phyloP scores from a whole-genome alignment of 2,888 invertebrate genomes.

The Platypus cylindrus region DNA sequence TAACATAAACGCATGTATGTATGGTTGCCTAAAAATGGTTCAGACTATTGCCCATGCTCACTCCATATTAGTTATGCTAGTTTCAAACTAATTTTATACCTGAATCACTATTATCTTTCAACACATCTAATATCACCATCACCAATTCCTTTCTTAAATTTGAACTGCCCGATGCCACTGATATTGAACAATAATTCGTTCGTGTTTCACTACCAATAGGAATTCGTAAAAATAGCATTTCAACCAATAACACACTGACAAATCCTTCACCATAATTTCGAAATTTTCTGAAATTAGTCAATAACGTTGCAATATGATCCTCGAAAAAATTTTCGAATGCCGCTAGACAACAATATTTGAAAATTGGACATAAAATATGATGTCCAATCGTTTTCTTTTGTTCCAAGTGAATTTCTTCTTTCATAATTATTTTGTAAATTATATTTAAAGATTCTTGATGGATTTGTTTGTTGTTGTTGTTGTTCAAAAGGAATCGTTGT shows the following conservation, averaged over 20 bases:
- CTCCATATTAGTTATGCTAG: too few species aligned
- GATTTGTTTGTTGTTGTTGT: conserved; percentile 16
- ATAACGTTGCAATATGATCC: conserved; percentile 16
- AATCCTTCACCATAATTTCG: conserved; percentile 15
- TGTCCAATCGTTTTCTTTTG: conserved; percentile 22
- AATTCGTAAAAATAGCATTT: conserved; percentile 27
- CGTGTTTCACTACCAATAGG: conserved; percentile 22
- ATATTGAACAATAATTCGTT: conserved; percentile 25
- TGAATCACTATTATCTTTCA: conserved; percentile 24
- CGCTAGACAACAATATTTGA: conserved; percentile 20
- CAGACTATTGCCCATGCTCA: too few species aligned
- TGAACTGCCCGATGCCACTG: conserved; percentile 22
- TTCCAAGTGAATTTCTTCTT: conserved; percentile 9
- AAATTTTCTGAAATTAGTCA: conserved; percentile 8
- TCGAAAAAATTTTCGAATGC: conserved; percentile 27
- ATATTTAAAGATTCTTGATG: conserved; percentile 15
- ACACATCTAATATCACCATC: conserved; percentile 25
- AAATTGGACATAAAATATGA: conserved; percentile 19
- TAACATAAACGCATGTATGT: too few species aligned
- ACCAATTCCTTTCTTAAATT: conserved; percentile 28
- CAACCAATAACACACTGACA: conserved; percentile 25
- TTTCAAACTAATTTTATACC: too few species aligned
- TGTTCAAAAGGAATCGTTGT: conserved; percentile 14
- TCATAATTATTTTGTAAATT: conserved; percentile 17
- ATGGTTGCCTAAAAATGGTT: too few species aligned